These are phyloP conservation scores for Lemur catta DNA, from an alignment of 2,797 vertebrate genomes.

Conservation along the genomic window DNA sequence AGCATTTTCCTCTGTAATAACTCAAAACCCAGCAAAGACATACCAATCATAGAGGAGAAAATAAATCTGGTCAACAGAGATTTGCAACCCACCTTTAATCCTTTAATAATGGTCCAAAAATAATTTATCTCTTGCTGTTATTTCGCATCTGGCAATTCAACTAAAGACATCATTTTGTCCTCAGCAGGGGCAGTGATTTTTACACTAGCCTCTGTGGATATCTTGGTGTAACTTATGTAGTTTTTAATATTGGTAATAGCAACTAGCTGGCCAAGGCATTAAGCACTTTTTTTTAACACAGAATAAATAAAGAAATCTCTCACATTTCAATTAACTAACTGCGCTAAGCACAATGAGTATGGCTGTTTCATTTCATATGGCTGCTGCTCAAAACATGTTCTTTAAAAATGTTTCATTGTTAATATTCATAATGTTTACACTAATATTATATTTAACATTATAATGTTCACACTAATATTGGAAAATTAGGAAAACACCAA, in stretches of 20 bases:
- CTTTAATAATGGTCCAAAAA: conserved; percentile 64
- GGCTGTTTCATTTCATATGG: conserved; percentile 27
- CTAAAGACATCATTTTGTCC: conserved; percentile 61
- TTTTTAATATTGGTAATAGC: conserved; percentile 74
- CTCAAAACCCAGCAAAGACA: background rate
- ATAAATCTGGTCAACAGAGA: conserved; percentile 52
- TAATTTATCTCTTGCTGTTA: conserved; percentile 60
- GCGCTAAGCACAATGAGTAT: background rate
- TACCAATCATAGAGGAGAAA: conserved; percentile 34
- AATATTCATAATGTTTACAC: conserved; percentile 56
- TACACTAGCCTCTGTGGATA: conserved; percentile 45
- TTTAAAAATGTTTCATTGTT: conserved; percentile 36
- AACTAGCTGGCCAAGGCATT: conserved; percentile 63
- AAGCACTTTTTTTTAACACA: conserved; percentile 55
- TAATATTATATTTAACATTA: conserved; percentile 17
- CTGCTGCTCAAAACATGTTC: conserved; percentile 30
- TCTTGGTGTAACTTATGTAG: conserved; percentile 63
- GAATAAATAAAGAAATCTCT: conserved; percentile 64
- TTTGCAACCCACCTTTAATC: conserved; percentile 49
- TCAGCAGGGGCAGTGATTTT: conserved; percentile 52
- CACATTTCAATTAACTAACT: conserved; percentile 70
- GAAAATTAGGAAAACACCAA: conserved; percentile 30
- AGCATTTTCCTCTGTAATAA: conserved; percentile 34
- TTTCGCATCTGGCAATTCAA: conserved; percentile 47
- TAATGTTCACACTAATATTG: conserved; percentile 4